Evolutionary conservation across 2,113 vertebrate species (phyloP), one percentile per base, ranked within the genome.

Genomic region (Heteronetta atricapilla): DNA sequence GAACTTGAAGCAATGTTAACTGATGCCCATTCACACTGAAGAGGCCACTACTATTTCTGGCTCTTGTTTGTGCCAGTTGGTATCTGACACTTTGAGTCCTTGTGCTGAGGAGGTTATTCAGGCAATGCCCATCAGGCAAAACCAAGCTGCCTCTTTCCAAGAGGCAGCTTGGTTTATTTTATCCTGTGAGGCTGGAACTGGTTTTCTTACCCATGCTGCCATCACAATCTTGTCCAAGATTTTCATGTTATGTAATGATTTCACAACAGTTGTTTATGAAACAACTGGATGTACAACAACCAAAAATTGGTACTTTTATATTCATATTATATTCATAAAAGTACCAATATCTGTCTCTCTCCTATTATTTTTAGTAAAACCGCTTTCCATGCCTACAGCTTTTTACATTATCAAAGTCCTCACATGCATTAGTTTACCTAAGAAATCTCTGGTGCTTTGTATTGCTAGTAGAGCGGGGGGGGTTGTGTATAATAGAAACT

Each of bases 131-230:
- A 12, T 42, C n/a, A n/a, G n/a, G n/a, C n/a, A n/a, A n/a, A n/a
- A n/a, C n/a, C n/a, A n/a, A n/a, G n/a, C n/a, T n/a, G n/a, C n/a
- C 16, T 58, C 63, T 17, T 25, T 10, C 46, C 79, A n/a, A 52
- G 8, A 69, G 10, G 17, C 3, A 29, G 18, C 63, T 79, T 55
- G 50, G 10, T 14, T 59, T 58, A 25, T 46, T 82, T 25, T 69
- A 38, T 59, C 44, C 46, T 72, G 31, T 74, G 77, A 62, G 36
- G 23, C 40, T 74, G 29, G 9, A 86, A 38, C 8, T 59, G 5
- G 0, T 74, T 92, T 92, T 90, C 26, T 48, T 81, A 19, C 31
- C 8, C 0, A 0, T 74, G 55, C 15, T 25, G 31, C 18, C 26
- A 82, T n/a, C 42, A n/a, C 15, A 21, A 40, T 8, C 48, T 56